Evolutionary conservation across 1,140 invertebrate genomes (phyloP).

Genomic region (Bombyx mandarina): DNA sequence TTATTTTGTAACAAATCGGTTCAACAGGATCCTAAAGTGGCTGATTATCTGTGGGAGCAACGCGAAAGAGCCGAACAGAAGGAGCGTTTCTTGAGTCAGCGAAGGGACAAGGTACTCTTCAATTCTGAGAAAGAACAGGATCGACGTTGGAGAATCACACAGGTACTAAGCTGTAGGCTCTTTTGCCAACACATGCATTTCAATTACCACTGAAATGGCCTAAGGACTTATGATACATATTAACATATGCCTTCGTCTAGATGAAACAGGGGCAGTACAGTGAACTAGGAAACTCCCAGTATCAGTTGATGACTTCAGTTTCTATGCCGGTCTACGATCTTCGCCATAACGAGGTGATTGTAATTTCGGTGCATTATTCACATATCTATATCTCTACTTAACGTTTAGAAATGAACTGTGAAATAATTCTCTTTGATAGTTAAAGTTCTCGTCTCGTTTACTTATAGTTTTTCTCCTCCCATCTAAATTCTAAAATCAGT

Average conservation of each 20-base stretch:
- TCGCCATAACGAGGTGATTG: slow-evolving; percentile 81
- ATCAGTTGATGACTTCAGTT: slow-evolving; percentile 90
- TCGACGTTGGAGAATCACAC: slow-evolving; percentile 63
- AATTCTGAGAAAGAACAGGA: slow-evolving; percentile 72
- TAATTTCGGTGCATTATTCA: no score
- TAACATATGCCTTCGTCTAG: slow-evolving; percentile 37
- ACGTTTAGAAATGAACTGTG: no score
- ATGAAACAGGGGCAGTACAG: slow-evolving; percentile 74
- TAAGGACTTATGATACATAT: background rate
- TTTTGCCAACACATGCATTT: no score
- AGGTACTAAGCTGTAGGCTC: slow-evolving; percentile 25
- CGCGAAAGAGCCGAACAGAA: slow-evolving; percentile 84
- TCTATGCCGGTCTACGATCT: slow-evolving; percentile 92
- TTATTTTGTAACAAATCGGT: slow-evolving; percentile 1
- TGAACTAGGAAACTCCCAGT: slow-evolving; percentile 72
- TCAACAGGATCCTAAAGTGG: slow-evolving; percentile 85
- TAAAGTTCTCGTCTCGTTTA: no score
- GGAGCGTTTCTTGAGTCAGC: slow-evolving; percentile 76
- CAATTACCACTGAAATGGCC: no score
- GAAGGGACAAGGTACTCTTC: slow-evolving; percentile 70
- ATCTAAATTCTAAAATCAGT: slow-evolving; percentile 1
- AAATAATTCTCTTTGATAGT: no score
- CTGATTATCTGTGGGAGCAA: slow-evolving; percentile 90
- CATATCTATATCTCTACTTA: no score
- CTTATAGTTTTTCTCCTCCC: no score